Percentiles rank a stretch among this genome's conserved stretches.
phyloP scores from a whole-genome alignment of 2,797 vertebrate genomes.

The Synaphobranchus kaupii region DNA sequence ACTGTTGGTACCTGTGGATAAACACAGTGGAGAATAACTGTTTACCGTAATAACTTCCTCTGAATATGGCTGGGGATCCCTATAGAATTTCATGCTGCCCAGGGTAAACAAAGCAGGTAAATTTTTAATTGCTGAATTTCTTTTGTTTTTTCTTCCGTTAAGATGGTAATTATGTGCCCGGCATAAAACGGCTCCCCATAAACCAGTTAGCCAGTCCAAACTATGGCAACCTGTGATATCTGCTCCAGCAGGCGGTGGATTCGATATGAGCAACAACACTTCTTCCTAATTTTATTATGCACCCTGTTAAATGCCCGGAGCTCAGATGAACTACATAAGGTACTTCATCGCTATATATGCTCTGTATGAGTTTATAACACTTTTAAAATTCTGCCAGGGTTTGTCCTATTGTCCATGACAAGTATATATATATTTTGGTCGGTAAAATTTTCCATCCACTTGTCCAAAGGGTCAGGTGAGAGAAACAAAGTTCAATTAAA shows the following conservation, averaged over 20 bases:
- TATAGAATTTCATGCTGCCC: not conserved
- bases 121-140: constrained; percentile 30
- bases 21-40: not conserved
- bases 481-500: too few relatives aligned
- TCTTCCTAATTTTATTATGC: not conserved
- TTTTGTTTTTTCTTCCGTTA: not conserved
- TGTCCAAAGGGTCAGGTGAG: too few relatives aligned
- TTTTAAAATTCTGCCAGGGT: not conserved
- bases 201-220: not conserved
- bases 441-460: too few relatives aligned
- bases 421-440: too few relatives aligned
- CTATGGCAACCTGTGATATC: not conserved
- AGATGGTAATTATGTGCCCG: not conserved
- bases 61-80: not conserved
- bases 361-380: not conserved
- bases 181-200: not conserved
- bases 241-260: not conserved
- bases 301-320: not conserved
- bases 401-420: too few relatives aligned
- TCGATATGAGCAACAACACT: not conserved
- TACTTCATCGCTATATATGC: not conserved
- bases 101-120: constrained; percentile 40
- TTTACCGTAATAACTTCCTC: not conserved
- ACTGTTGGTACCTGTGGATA: not conserved
- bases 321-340: not conserved